These are phyloP conservation scores for Acanthochromis polyacanthus DNA, from an alignment of 2,113 vertebrate genomes.

Conservation along the genomic window DNA sequence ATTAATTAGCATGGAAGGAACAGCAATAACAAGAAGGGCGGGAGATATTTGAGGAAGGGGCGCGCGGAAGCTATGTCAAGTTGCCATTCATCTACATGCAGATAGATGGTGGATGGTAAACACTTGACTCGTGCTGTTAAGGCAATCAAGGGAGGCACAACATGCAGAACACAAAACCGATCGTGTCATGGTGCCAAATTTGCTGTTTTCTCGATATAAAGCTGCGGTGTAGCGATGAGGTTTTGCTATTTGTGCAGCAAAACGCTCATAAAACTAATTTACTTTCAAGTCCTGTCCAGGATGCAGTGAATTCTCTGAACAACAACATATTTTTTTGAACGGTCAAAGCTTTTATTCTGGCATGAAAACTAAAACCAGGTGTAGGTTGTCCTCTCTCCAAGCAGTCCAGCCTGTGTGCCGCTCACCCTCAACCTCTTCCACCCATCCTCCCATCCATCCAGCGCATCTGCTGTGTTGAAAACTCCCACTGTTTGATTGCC, in stretches of 20 bases:
- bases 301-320: background rate
- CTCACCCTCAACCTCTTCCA: slow-evolving; percentile 60
- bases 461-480: slow-evolving; percentile 75
- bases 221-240: background rate
- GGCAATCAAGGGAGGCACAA: slow-evolving; percentile 46
- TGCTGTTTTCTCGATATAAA: background rate
- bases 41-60: slow-evolving; percentile 2
- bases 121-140: slow-evolving; percentile 32
- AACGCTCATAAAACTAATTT: too few relatives aligned
- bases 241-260: background rate
- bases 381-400: slow-evolving; percentile 46
- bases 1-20: slow-evolving; percentile 70
- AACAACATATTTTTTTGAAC: slow-evolving; percentile 1
- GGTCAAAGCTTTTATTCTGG: background rate
- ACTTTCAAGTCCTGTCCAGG: too few relatives aligned
- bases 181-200: too few relatives aligned
- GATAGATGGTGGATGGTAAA: slow-evolving; percentile 24
- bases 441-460: slow-evolving; percentile 62
- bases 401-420: slow-evolving; percentile 23
- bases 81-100: slow-evolving; percentile 21
- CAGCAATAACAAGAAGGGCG: slow-evolving; percentile 45
- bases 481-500: slow-evolving; percentile 77
- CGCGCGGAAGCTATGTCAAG: slow-evolving; percentile 3
- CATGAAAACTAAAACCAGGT: slow-evolving; percentile 36
- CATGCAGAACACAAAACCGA: background rate